phyloP scores from a whole-genome alignment of 2,888 invertebrate species.

The Globia sparganii region DNA sequence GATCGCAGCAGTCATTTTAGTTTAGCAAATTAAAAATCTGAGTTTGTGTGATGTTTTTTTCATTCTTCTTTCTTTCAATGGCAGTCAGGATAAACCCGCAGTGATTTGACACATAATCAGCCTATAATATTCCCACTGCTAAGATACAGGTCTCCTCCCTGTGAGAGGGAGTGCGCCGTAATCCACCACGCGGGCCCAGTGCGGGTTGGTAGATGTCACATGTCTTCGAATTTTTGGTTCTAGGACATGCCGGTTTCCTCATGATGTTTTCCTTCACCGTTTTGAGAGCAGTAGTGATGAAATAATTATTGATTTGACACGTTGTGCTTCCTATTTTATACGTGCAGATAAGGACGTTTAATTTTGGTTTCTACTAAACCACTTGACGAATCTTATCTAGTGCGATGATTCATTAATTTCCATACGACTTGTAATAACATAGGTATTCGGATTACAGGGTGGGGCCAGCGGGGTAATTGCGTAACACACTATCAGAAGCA shows the following conservation, averaged over 20 bases:
- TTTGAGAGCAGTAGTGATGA: too few relatives aligned
- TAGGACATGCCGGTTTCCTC: too few relatives aligned
- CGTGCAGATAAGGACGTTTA: conserved; percentile 9
- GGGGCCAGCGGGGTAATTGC: background rate
- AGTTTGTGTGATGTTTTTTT: background rate
- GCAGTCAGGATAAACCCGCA: background rate
- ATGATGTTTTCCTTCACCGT: too few relatives aligned
- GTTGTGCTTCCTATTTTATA: background rate
- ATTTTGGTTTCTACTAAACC: conserved; percentile 26
- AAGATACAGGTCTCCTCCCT: too few relatives aligned
- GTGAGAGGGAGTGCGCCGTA: too few relatives aligned
- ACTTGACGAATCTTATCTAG: conserved; percentile 42
- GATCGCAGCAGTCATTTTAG: background rate
- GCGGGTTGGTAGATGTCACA: too few relatives aligned
- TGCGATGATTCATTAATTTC: conserved; percentile 48
- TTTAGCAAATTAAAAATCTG: background rate
- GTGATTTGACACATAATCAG: too few relatives aligned
- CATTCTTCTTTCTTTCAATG: background rate
- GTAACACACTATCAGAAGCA: background rate
- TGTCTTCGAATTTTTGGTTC: too few relatives aligned
- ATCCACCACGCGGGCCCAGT: too few relatives aligned
- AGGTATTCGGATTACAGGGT: background rate
- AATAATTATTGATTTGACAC: too few relatives aligned
- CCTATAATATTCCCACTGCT: too few relatives aligned
- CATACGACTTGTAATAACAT: conserved; percentile 38